Evolutionary conservation across 2,888 invertebrate species (phyloP), one percentile per base, ranked within the genome.

Genomic region (Cosmia pyralina): DNA sequence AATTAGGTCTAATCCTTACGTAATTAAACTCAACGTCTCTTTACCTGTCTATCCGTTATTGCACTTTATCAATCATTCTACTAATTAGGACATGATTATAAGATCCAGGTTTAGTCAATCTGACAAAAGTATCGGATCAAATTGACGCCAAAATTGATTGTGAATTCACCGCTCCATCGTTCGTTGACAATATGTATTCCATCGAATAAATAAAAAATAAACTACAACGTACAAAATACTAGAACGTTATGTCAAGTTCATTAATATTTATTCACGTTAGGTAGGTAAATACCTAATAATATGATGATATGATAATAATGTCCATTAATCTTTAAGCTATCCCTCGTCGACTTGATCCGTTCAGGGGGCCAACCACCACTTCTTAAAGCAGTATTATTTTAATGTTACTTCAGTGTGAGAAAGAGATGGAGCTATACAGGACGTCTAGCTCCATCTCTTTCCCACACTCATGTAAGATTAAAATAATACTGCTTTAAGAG

Each of bases 291-390:
- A 62, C 17, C 22, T 46, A 28, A 22, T 75, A 75, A 48, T 34
- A 75, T 60, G 52, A 75, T 71, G 34, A 71, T 28, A 76, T 76
- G 46, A 64, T 71, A 64, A 41, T 22, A 53, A 59, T 64, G 22
- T 53, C 58, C 52, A 77, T 64, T 77, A 64, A 71, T 77, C 71
- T 71, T 63, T 63, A 7, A 57, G 41, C 78, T 64, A 44, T 77
- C 19, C 58, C 48, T 34, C 44, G 41, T 77, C 22, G 41, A 52
- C 48, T 59, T 53, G 71, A 77, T 77, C 53, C 53, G 10, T n/a
- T n/a, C n/a, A n/a, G n/a, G n/a, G n/a, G n/a, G n/a, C n/a, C n/a
- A n/a, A n/a, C n/a, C n/a, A n/a, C n/a, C n/a, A n/a, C n/a, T n/a
- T n/a, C n/a, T n/a, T n/a, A n/a, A n/a, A n/a, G n/a, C n/a, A n/a